phyloP scores from a whole-genome alignment of 2,113 vertebrate genomes.

The Oncorhynchus keta region DNA sequence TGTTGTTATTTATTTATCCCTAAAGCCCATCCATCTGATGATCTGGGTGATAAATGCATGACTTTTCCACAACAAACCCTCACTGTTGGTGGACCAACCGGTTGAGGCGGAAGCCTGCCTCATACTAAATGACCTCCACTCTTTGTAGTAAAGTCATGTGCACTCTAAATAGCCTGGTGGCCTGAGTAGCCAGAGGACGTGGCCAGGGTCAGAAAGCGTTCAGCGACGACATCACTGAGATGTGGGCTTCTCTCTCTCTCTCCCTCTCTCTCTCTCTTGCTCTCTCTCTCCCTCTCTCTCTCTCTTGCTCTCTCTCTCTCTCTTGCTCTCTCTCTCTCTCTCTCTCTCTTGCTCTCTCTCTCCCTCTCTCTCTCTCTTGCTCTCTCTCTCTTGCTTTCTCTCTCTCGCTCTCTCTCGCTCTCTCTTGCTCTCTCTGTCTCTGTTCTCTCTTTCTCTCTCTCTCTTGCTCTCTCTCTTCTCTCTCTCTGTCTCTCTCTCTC shows the following conservation, averaged over 20 bases:
- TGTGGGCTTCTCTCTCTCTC: neutral
- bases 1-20: neutral
- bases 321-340: too few species aligned
- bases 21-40: neutral
- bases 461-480: too few species aligned
- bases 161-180: constrained; percentile 7
- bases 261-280: neutral
- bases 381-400: too few species aligned
- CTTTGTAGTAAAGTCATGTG: constrained; percentile 5
- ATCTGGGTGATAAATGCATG: neutral
- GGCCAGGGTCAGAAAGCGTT: constrained; percentile 5
- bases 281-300: neutral
- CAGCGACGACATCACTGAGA: neutral
- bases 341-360: too few species aligned
- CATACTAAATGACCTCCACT: constrained; percentile 1
- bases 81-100: neutral
- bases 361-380: neutral
- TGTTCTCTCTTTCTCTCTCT: neutral
- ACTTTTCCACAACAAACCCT: neutral
- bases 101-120: neutral
- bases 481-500: neutral
- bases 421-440: too few species aligned
- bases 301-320: neutral
- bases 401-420: neutral
- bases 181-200: constrained; percentile 10